These are phyloP conservation scores for Copidosoma aretas DNA, from an alignment of 2,888 invertebrate species.

Conservation along the genomic window DNA sequence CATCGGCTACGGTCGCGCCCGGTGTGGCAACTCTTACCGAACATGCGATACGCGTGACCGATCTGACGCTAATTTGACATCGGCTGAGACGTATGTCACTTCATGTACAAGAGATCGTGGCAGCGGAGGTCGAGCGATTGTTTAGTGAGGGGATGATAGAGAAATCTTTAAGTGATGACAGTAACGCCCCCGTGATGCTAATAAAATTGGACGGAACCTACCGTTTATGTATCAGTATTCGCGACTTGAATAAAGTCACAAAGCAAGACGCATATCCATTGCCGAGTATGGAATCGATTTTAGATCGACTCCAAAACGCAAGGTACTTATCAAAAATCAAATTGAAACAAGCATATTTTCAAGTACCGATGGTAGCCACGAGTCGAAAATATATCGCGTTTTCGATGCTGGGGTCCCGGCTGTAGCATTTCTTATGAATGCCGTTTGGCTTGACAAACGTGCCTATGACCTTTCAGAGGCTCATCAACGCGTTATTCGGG, in stretches of 20 bases:
- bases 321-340: too few species aligned
- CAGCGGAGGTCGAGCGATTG: background rate
- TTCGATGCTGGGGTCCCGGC: too few species aligned
- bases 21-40: background rate
- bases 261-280: constrained; percentile 51
- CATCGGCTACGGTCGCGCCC: background rate
- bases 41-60: background rate
- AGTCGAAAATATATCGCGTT: too few species aligned
- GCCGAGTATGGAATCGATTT: constrained; percentile 47
- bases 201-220: constrained; percentile 3
- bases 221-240: constrained; percentile 46
- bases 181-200: constrained; percentile 27
- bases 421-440: too few species aligned
- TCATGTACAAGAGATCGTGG: background rate
- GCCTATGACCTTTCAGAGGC: too few species aligned
- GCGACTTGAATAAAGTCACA: constrained; percentile 50
- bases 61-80: background rate
- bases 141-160: constrained; percentile 18
- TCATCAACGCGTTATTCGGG: too few species aligned
- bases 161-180: background rate
- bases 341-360: too few species aligned
- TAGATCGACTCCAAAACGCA: constrained; percentile 48
- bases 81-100: background rate
- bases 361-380: too few species aligned
- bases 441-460: too few species aligned